Percentiles rank a stretch among this genome's conserved stretches.
Evolutionary conservation across 2,888 invertebrate species (phyloP).

Genomic region (Rosalia funebris): DNA sequence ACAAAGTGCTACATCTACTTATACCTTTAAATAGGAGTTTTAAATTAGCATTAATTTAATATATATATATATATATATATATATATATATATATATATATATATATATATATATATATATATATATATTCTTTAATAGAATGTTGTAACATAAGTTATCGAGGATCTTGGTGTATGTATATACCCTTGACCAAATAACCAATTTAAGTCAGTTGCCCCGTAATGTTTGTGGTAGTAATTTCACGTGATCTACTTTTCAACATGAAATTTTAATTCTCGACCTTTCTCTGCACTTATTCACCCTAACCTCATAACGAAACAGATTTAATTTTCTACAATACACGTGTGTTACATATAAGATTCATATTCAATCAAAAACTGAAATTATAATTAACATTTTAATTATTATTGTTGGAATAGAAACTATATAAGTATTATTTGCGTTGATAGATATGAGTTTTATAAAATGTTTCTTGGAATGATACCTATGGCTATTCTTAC

Average conservation of each 20-base stretch:
- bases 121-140: no score
- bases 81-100: no score
- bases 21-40: no score
- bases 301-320: constrained; percentile 24
- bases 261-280: constrained; percentile 46
- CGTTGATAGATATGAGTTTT: constrained; percentile 16
- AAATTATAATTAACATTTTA: neutral
- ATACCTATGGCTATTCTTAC: constrained; percentile 38
- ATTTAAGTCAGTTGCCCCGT: constrained; percentile 31
- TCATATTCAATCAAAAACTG: constrained; percentile 40
- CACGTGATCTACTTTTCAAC: constrained; percentile 32
- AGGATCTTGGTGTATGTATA: no score
- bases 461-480: constrained; percentile 31
- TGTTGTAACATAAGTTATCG: no score
- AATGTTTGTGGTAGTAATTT: constrained; percentile 21
- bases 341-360: constrained; percentile 39
- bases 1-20: no score
- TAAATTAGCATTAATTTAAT: no score
- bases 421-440: constrained; percentile 36
- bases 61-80: no score
- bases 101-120: no score
- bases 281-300: constrained; percentile 33
- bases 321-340: constrained; percentile 28
- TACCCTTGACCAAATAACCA: constrained; percentile 36
- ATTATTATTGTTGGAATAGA: constrained; percentile 33